These are phyloP conservation scores for Pissodes strobi DNA, from an alignment of 1,140 invertebrate species.

Conservation along the genomic window DNA sequence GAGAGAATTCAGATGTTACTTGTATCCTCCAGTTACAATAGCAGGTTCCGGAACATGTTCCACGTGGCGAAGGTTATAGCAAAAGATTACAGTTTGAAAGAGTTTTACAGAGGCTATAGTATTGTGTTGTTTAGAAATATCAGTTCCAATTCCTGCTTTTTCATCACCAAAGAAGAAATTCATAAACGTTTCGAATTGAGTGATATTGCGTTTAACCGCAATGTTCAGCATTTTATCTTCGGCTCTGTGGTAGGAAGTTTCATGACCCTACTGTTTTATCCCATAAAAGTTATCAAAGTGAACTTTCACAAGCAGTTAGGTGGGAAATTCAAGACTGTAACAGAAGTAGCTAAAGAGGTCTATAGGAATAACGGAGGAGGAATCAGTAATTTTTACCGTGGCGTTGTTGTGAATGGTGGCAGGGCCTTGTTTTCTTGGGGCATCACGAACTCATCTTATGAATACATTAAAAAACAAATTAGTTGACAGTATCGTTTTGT, in stretches of 20 bases:
- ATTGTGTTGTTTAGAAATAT: constrained; percentile 24
- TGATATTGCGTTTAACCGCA: background rate
- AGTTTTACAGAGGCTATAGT: constrained; percentile 29
- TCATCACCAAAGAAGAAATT: constrained; percentile 26
- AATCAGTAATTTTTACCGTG: constrained; percentile 29
- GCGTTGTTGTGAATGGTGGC: background rate
- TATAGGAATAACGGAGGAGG: constrained; percentile 19
- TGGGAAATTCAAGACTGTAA: constrained; percentile 6
- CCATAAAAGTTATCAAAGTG: constrained; percentile 29
- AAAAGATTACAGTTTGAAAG: constrained; percentile 9
- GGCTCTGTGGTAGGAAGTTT: constrained; percentile 21
- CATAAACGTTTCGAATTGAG: constrained; percentile 14
- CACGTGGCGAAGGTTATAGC: constrained; percentile 3
- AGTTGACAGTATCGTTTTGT: too few relatives aligned
- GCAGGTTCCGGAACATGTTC: constrained; percentile 6
- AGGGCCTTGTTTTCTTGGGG: constrained; percentile 28
- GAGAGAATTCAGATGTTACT: constrained; percentile 31
- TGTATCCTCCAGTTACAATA: constrained; percentile 18
- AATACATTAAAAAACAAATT: constrained; percentile 26
- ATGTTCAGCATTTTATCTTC: constrained; percentile 23
- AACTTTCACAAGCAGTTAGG: constrained; percentile 26
- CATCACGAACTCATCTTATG: constrained; percentile 31
- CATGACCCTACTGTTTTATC: constrained; percentile 28
- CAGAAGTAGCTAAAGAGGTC: constrained; percentile 12
- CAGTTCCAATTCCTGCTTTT: constrained; percentile 28